Evolutionary conservation across 1,140 invertebrate genomes (phyloP).

Genomic region (Hylaeus anthracinus): DNA sequence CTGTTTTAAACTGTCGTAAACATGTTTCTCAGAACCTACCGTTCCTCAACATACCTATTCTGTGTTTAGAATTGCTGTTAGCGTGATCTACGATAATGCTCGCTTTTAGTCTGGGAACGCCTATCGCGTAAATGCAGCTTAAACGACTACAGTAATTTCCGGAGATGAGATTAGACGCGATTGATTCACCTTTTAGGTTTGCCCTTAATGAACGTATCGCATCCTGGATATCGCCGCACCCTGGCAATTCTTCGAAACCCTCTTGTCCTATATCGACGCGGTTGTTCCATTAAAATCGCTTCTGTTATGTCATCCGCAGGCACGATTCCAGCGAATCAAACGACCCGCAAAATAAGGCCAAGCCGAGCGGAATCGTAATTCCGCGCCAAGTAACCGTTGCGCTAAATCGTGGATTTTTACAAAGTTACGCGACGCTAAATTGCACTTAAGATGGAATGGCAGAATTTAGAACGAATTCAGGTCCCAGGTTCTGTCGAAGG

Average conservation of each 20-base stretch:
- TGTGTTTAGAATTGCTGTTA: too few relatives aligned
- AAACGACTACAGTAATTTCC: slow-evolving; percentile 3
- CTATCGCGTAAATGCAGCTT: not conserved
- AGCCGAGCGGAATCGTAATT: not conserved
- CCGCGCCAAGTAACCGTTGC: not conserved
- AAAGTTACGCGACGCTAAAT: not conserved
- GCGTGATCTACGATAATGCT: too few relatives aligned
- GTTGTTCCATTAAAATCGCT: slow-evolving; percentile 41
- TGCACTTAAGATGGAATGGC: too few relatives aligned
- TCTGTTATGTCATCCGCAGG: slow-evolving; percentile 39
- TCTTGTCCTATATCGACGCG: slow-evolving; percentile 36
- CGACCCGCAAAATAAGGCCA: not conserved
- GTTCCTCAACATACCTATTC: too few relatives aligned
- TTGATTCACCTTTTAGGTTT: slow-evolving; percentile 32
- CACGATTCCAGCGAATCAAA: slow-evolving; percentile 11
- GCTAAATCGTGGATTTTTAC: not conserved
- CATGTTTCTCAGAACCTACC: too few relatives aligned
- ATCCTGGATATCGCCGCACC: slow-evolving; percentile 58
- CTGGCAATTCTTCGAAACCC: slow-evolving; percentile 49
- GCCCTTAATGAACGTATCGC: slow-evolving; percentile 38
- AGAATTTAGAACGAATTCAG: too few relatives aligned
- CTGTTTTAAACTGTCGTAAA: too few relatives aligned
- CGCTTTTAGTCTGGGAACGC: not conserved
- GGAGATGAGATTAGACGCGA: slow-evolving; percentile 19
- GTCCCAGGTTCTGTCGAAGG: too few relatives aligned